These are phyloP conservation scores for Corythornis madagascariensis DNA, from an alignment of 2,113 vertebrate species.

Conservation along the genomic window DNA sequence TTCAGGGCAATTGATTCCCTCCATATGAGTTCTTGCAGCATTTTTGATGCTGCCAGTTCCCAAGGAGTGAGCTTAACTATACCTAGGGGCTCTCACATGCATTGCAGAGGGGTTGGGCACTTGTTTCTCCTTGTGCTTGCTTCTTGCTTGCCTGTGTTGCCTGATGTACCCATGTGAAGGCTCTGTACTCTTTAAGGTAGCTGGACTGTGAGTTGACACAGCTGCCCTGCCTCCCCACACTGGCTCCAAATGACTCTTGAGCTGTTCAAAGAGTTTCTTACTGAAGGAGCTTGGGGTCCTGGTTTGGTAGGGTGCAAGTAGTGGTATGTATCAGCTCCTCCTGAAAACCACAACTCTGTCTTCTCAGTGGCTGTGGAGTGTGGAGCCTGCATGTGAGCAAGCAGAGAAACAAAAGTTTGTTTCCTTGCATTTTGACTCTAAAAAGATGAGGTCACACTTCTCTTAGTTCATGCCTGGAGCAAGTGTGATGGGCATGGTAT, in stretches of 20 bases:
- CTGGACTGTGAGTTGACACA: neutral
- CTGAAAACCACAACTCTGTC: neutral
- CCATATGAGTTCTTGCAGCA: neutral
- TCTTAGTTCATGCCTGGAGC: neutral
- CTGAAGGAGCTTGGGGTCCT: neutral
- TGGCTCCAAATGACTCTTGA: neutral
- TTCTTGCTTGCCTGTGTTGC: neutral
- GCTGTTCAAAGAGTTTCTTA: neutral
- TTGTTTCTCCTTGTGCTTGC: neutral
- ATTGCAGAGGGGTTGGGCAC: neutral
- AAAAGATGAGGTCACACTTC: neutral
- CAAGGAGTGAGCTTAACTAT: neutral
- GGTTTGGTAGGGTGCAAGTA: neutral
- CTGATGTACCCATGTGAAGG: neutral
- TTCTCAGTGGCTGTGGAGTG: neutral
- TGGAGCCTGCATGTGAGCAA: neutral
- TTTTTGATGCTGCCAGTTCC: neutral
- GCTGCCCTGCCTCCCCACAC: neutral
- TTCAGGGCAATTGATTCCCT: neutral
- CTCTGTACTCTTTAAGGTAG: accelerated
- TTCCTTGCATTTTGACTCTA: neutral
- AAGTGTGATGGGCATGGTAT: neutral
- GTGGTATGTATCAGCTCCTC: neutral
- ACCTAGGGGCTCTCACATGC: accelerated
- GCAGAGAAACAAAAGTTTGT: neutral